Evolutionary conservation across 2,888 invertebrate species (phyloP), one percentile per base, ranked within the genome.

Genomic region (Amphipoea lucens): DNA sequence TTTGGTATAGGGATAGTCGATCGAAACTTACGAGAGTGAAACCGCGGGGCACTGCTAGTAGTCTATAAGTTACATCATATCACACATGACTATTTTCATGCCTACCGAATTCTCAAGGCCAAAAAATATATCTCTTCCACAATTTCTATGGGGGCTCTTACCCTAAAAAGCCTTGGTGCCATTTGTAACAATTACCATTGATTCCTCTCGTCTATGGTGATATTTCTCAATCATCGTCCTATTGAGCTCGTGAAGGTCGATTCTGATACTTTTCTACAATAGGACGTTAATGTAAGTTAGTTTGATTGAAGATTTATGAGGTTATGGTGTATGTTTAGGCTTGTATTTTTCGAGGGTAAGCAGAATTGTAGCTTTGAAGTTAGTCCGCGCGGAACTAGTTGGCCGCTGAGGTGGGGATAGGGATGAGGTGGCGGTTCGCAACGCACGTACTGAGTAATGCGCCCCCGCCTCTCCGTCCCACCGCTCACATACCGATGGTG

Each of bases 171-270:
- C 84, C 83, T 82, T 87, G 85, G 87, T 88, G 86, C 91, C 93
- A 94, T 95, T 95, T 92, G 88, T 95, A 93, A 94, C 95, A 95
- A 95, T 95, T 95, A 94, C 81, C 87, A 89, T 91, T 92, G 90
- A 93, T 92, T 91, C 88, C 91, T 89, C 86, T 87, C 87, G 89
- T 71, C 84, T 79, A 80, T 87, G 87, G 91, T 92, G 88, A 95
- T 95, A 94, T 92, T 94, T 95, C 94, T 94, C 92, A 93, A 95
- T 96, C 91, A 92, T 87, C 90, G 87, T 91, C 92, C 93, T 92
- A 91, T 94, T 94, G 90, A 87, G 78, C 36, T 70, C 69, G 40
- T 66, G 75, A 74, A 76, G 79, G 79, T 85, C 84, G 85, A 82
- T 88, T 76, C 60, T 66, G 36, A n/a, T 66, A 60, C 57, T 60